Conservation (phyloP, 2,888 invertebrate genomes). For the Erannis defoliaria region DNA sequence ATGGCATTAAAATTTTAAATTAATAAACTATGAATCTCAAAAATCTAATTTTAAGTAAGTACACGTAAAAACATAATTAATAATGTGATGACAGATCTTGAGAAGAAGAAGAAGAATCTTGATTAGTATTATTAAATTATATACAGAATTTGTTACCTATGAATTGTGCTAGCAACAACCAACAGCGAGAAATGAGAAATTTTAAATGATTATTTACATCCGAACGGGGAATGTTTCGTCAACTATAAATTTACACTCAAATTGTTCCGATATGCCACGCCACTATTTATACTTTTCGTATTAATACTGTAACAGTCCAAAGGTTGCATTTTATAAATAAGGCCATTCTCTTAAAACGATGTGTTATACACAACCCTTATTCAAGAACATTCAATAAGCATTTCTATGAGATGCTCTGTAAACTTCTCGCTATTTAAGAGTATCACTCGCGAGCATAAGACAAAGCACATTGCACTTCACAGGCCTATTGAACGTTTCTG, state of each 20-base stretch:
- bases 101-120: constrained; percentile 18
- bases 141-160: constrained; percentile 36
- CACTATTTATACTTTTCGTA: constrained; percentile 65
- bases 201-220: constrained; percentile 31
- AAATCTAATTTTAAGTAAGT: constrained; percentile 80
- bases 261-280: constrained; percentile 68
- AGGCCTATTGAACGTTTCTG: neutral
- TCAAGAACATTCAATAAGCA: constrained; percentile 3
- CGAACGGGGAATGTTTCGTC: constrained; percentile 39
- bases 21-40: constrained; percentile 73
- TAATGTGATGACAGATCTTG: constrained; percentile 42
- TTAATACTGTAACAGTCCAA: constrained; percentile 80
- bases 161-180: constrained; percentile 42
- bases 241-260: constrained; percentile 48
- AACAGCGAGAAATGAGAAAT: constrained; percentile 18
- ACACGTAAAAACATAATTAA: constrained; percentile 54
- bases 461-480: neutral
- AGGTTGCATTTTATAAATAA: constrained; percentile 65
- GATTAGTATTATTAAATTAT: constrained; percentile 34
- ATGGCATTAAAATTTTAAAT: constrained; percentile 79
- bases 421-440: neutral
- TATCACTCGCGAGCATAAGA: neutral
- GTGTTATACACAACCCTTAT: constrained; percentile 35
- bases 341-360: constrained; percentile 57
- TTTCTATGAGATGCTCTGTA: neutral